These are phyloP conservation scores for Psittacula cyanocephala DNA, from an alignment of 2,113 vertebrate species.

Conservation along the genomic window DNA sequence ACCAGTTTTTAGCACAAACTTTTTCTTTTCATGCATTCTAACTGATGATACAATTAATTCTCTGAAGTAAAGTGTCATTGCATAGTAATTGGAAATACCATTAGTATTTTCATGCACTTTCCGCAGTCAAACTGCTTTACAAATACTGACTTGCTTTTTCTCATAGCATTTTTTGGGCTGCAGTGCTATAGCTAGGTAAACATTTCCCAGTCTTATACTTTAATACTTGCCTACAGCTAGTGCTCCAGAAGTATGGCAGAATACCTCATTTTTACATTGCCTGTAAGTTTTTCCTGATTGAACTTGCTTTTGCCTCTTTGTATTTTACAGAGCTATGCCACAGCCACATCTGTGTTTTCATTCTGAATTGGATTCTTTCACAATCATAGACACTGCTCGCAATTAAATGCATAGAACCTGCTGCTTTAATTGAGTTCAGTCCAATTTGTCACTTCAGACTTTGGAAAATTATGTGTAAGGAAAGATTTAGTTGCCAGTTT, in stretches of 20 bases:
- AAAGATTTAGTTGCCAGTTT: conserved; percentile 69
- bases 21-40: conserved; percentile 3
- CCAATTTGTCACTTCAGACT: conserved; percentile 75
- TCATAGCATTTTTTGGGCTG: neutral
- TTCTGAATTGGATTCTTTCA: conserved; percentile 48
- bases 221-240: conserved; percentile 19
- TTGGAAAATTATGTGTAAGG: conserved; percentile 69
- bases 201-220: neutral
- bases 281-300: conserved; percentile 23
- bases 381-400: conserved; percentile 51
- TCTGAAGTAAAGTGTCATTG: conserved; percentile 20
- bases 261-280: neutral
- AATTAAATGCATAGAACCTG: conserved; percentile 68
- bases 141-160: conserved; percentile 14
- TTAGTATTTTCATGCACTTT: neutral
- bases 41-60: conserved; percentile 25
- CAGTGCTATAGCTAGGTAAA: neutral
- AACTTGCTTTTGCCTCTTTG: neutral
- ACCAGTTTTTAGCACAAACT: neutral
- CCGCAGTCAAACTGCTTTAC: neutral
- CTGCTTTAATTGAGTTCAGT: conserved; percentile 74
- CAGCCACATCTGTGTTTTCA: conserved; percentile 58
- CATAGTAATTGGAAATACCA: neutral
- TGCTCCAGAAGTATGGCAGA: neutral
- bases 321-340: neutral